These are phyloP conservation scores for Micoletzkya japonica DNA, from an alignment of 2,888 invertebrate genomes.

Conservation along the genomic window DNA sequence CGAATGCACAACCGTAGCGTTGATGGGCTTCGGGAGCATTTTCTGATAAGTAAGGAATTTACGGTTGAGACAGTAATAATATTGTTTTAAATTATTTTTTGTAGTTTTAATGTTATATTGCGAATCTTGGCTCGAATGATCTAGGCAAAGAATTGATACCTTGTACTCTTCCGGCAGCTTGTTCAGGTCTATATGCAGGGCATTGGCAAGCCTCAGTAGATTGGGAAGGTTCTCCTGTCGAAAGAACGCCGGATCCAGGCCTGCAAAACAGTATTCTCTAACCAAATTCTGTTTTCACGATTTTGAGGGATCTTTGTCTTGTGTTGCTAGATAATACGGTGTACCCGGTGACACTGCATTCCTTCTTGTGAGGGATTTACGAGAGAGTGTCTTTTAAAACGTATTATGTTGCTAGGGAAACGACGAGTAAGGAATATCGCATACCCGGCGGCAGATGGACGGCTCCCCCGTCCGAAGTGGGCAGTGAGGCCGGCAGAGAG, in stretches of 20 bases:
- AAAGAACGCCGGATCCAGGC: conserved; percentile 19
- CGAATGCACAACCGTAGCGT: conserved; percentile 22
- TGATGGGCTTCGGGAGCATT: conserved; percentile 24
- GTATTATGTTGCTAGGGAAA: background rate
- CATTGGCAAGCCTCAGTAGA: conserved; percentile 9
- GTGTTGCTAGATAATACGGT: too few species aligned
- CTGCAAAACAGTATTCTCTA: background rate
- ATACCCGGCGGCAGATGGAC: conserved; percentile 6
- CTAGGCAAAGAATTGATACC: too few species aligned
- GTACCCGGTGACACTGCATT: too few species aligned
- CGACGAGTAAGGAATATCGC: background rate
- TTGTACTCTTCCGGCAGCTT: conserved; percentile 26
- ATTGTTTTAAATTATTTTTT: background rate
- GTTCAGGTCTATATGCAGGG: conserved; percentile 22
- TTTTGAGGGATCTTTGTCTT: background rate
- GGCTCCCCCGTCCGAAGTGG: background rate
- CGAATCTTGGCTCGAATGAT: too few species aligned
- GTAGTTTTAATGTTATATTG: background rate
- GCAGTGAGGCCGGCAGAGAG: background rate
- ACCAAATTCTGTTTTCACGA: background rate
- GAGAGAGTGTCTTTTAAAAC: background rate
- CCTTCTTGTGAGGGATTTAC: too few species aligned
- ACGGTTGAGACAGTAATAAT: too few species aligned
- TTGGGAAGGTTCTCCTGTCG: conserved; percentile 28
- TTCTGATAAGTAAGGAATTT: background rate